These are phyloP conservation scores for Passer domesticus DNA, from an alignment of 2,113 vertebrate species.

Conservation along the genomic window DNA sequence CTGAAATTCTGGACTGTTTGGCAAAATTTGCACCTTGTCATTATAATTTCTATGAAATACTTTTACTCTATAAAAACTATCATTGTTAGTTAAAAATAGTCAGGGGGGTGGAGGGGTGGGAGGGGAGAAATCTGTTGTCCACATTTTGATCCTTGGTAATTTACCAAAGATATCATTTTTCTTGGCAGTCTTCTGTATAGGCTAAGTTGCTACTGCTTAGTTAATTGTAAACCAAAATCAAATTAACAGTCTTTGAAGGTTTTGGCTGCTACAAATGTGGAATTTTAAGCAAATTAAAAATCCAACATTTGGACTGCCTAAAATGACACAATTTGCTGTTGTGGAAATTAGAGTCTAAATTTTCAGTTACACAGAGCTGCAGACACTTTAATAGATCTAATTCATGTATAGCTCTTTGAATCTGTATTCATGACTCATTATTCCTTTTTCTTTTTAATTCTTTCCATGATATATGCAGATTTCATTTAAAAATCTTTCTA, in stretches of 20 bases:
- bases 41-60: constrained; percentile 49
- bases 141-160: constrained; percentile 76
- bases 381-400: not conserved
- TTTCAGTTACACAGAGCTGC: not conserved
- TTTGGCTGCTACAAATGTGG: constrained; percentile 41
- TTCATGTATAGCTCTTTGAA: constrained; percentile 13
- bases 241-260: constrained; percentile 78
- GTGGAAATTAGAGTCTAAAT: constrained; percentile 34
- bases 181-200: constrained; percentile 73
- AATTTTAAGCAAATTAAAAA: constrained; percentile 42
- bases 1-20: constrained; percentile 45
- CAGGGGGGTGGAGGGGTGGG: not conserved
- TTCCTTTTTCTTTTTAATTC: constrained; percentile 48
- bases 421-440: not conserved
- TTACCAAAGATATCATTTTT: constrained; percentile 79
- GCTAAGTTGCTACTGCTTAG: constrained; percentile 79
- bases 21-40: constrained; percentile 67
- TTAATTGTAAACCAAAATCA: constrained; percentile 82
- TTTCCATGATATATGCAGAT: constrained; percentile 32
- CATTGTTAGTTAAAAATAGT: constrained; percentile 69
- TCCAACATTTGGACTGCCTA: constrained; percentile 38
- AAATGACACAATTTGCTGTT: constrained; percentile 15
- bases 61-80: constrained; percentile 44
- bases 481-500: constrained; percentile 47
- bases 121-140: constrained; percentile 75